These are phyloP conservation scores for Nemotelus pantherinus DNA, from an alignment of 2,888 invertebrate species.

Conservation along the genomic window DNA sequence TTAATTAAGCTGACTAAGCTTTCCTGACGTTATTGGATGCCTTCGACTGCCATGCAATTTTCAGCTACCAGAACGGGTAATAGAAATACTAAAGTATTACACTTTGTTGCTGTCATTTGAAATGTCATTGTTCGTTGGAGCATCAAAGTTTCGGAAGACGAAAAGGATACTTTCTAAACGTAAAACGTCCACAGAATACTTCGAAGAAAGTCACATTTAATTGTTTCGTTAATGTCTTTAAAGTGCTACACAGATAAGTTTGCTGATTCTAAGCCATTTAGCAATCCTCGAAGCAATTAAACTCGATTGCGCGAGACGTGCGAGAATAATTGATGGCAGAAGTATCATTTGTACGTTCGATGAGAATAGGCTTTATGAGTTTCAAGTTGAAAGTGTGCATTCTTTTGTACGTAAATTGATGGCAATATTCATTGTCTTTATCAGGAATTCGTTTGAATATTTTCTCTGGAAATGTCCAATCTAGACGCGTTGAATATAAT, in stretches of 20 bases:
- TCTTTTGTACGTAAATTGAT: too few relatives aligned
- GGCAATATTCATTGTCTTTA: too few relatives aligned
- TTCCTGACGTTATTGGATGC: slow-evolving; percentile 3
- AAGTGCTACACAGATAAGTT: slow-evolving; percentile 29
- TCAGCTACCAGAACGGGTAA: neutral
- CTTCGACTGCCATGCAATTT: neutral
- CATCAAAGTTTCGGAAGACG: slow-evolving; percentile 22
- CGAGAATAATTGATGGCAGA: neutral
- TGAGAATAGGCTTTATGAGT: too few relatives aligned
- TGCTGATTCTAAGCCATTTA: slow-evolving; percentile 39
- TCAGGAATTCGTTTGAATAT: too few relatives aligned
- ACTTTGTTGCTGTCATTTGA: slow-evolving; percentile 24
- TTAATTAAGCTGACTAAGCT: slow-evolving; percentile 41
- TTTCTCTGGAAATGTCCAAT: too few relatives aligned
- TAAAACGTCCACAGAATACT: slow-evolving; percentile 9
- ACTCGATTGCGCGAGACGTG: slow-evolving; percentile 16
- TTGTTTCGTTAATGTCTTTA: slow-evolving; percentile 36
- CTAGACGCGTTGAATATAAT: too few relatives aligned
- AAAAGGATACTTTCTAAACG: slow-evolving; percentile 23
- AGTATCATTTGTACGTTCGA: neutral
- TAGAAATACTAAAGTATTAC: neutral
- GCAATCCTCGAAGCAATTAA: slow-evolving; percentile 35
- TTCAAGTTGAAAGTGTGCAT: too few relatives aligned
- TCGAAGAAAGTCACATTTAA: slow-evolving; percentile 26
- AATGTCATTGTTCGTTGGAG: slow-evolving; percentile 31